phyloP scores from a whole-genome alignment of 2,113 vertebrate species.

The Cynopterus brachyotis region DNA sequence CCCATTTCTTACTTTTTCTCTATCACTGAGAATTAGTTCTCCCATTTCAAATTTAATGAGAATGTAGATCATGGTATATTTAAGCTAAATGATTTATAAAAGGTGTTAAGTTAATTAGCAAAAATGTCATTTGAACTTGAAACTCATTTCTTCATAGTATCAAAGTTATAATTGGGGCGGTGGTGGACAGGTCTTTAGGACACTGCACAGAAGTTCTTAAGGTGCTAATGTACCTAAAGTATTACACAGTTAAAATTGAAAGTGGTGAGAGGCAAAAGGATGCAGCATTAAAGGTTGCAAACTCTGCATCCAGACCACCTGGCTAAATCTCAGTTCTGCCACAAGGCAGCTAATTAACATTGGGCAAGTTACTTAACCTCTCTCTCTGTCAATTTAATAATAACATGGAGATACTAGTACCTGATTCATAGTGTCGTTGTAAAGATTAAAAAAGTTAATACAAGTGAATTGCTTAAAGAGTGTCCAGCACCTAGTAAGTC shows the following conservation, averaged over 20 bases:
- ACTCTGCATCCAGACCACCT: neutral
- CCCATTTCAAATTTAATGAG: neutral
- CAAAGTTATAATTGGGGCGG: neutral
- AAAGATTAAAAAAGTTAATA: neutral
- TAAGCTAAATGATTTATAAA: slow-evolving; percentile 10
- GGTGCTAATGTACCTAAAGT: neutral
- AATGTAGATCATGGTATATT: neutral
- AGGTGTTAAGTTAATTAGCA: neutral
- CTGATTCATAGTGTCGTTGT: neutral
- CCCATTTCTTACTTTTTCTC: neutral
- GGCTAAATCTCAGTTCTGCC: neutral
- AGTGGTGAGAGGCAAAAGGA: neutral
- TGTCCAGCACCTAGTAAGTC: neutral
- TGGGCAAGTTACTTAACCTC: neutral
- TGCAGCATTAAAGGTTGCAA: neutral
- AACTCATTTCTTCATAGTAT: neutral
- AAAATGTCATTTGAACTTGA: neutral
- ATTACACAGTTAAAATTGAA: neutral
- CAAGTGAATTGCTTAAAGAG: neutral
- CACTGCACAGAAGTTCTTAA: neutral
- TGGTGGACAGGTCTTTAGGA: neutral
- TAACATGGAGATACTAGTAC: neutral
- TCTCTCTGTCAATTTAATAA: neutral
- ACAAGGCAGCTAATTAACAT: neutral
- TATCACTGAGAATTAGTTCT: neutral